phyloP scores from a whole-genome alignment of 2,888 invertebrate genomes.

The Eudemis profundana region DNA sequence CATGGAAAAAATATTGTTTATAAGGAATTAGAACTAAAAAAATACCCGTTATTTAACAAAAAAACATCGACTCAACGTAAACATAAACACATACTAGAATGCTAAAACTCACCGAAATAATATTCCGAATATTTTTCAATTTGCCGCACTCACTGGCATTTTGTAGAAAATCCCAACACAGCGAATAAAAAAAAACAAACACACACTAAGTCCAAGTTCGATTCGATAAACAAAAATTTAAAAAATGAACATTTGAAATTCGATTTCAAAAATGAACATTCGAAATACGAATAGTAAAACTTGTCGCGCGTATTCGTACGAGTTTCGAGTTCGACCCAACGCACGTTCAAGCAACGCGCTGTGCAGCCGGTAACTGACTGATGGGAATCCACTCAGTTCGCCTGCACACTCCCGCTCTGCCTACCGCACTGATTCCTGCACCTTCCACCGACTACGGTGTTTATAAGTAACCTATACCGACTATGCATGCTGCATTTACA shows the following conservation, averaged over 20 bases:
- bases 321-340: slow-evolving; percentile 53
- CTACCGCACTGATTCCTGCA: slow-evolving; percentile 11
- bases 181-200: slow-evolving; percentile 44
- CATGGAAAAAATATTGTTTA: background rate
- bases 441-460: background rate
- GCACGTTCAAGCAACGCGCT: slow-evolving; percentile 59
- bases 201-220: slow-evolving; percentile 37
- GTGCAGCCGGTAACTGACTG: slow-evolving; percentile 62
- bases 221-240: slow-evolving; percentile 21
- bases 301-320: slow-evolving; percentile 59
- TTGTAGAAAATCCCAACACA: slow-evolving; percentile 40
- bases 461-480: background rate
- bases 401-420: background rate
- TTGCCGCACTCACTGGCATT: slow-evolving; percentile 22
- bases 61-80: background rate
- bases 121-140: slow-evolving; percentile 24
- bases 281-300: slow-evolving; percentile 43
- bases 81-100: background rate
- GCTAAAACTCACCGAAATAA: slow-evolving; percentile 16
- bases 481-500: background rate
- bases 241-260: slow-evolving; percentile 40
- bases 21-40: background rate
- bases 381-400: too few relatives aligned
- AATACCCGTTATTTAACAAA: background rate
- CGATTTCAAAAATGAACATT: slow-evolving; percentile 38